phyloP scores from a whole-genome alignment of 2,797 vertebrate genomes.

The Hoplostethus mediterraneus region DNA sequence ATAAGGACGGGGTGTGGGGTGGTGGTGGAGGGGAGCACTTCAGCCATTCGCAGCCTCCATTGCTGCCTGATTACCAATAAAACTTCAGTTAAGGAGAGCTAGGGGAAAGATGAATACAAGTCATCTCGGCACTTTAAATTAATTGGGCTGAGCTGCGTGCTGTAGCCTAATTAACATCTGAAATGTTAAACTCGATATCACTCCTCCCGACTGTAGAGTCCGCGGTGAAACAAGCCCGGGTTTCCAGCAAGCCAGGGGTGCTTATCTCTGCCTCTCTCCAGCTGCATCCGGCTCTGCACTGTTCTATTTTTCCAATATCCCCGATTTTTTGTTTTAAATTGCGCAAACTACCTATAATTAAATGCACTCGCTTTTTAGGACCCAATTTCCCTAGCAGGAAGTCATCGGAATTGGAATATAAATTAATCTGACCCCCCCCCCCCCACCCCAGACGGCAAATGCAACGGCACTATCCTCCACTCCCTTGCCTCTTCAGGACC shows the following conservation, averaged over 20 bases:
- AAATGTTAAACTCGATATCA: slow-evolving; percentile 67
- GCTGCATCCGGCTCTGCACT: slow-evolving; percentile 57
- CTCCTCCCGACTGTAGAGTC: slow-evolving; percentile 29
- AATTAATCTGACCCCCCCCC: slow-evolving; percentile 58
- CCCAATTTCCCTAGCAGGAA: slow-evolving; percentile 70
- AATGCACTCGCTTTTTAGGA: slow-evolving; percentile 67
- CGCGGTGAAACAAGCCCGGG: slow-evolving; percentile 34
- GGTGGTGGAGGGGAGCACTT: slow-evolving; percentile 8
- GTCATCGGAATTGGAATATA: slow-evolving; percentile 66
- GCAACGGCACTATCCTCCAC: slow-evolving; percentile 36
- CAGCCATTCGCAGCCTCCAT: slow-evolving; percentile 40
- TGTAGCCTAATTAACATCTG: slow-evolving; percentile 70
- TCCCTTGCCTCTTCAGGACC: slow-evolving; percentile 38
- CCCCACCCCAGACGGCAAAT: slow-evolving; percentile 58
- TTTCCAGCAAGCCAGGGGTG: slow-evolving; percentile 31
- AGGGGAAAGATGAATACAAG: slow-evolving; percentile 44
- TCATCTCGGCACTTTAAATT: slow-evolving; percentile 63
- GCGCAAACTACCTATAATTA: slow-evolving; percentile 69
- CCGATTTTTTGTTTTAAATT: slow-evolving; percentile 47
- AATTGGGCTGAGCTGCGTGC: slow-evolving; percentile 62
- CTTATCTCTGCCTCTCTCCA: slow-evolving; percentile 49
- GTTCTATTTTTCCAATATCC: slow-evolving; percentile 34
- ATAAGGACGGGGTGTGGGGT: slow-evolving; percentile 12
- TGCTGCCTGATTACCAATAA: slow-evolving; percentile 45
- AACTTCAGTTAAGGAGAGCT: slow-evolving; percentile 43